Evolutionary conservation across 1,140 invertebrate genomes (phyloP), one percentile per base, ranked within the genome.

Genomic region (Drosophila melanogaster): DNA sequence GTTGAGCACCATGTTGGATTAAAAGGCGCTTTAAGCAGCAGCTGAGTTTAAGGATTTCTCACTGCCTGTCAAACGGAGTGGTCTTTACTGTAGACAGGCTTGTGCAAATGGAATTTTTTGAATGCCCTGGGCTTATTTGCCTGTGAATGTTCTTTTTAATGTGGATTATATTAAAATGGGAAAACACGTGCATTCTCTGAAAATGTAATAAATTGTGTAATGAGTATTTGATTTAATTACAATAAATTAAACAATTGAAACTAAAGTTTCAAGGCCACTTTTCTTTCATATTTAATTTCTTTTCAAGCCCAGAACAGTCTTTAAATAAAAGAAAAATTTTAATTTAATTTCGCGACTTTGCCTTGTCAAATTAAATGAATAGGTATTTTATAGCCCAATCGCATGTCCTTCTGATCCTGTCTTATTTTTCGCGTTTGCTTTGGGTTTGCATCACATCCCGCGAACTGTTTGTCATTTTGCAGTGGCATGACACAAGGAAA

Each of bases 381-480:
- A 35, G 62, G 62, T 66, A 62, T 38, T 6, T 30, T 40, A 1
- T 8, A 33, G 59, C 33, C 59, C 15, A 30, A 10, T 17, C n/a
- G 0, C 10, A 7, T 30, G 1, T 17, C 3, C 3, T 3, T 15
- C 43, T 33, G 0, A 3, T 17, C 17, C 19, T 58, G 26, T n/a
- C n/a, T 64, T 58, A 44, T 65, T 71, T 40, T 15, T 49, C 14
- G 41, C 5, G 43, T 61, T 57, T 59, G 26, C 59, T 66, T 54
- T 62, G 56, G 54, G 35, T 50, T 62, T 43, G 50, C 26, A 33
- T 57, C 53, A 55, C 72, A 77, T 71, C 64, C 77, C 71, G 59
- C 81, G 50, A 67, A 74, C 66, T 87, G 76, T 89, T 87, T 77
- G 84, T 84, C 84, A 87, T 87, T 87, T 77, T 53, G 76, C 66